Evolutionary conservation across 2,113 vertebrate species (phyloP).

Genomic region (Centropus unirufus): DNA sequence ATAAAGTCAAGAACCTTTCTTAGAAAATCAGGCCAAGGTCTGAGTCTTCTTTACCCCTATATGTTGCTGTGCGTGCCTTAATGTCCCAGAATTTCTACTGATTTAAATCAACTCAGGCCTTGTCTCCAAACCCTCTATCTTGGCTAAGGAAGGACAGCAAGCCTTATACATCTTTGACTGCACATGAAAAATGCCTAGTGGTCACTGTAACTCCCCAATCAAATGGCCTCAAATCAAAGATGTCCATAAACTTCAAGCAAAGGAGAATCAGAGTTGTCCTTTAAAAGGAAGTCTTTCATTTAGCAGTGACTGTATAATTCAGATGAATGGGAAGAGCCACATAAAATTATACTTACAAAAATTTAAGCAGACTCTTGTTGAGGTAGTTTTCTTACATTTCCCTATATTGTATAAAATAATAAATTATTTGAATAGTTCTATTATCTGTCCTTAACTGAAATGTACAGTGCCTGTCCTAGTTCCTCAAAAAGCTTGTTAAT

Average conservation of each 20-base stretch:
- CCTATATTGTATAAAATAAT: slow-evolving; percentile 78
- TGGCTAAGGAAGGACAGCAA: slow-evolving; percentile 12
- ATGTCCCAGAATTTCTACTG: neutral
- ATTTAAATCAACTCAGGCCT: slow-evolving; percentile 10
- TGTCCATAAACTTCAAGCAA: slow-evolving; percentile 25
- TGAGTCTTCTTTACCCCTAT: neutral
- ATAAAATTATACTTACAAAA: slow-evolving; percentile 60
- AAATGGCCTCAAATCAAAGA: slow-evolving; percentile 20
- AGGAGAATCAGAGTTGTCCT: slow-evolving; percentile 34
- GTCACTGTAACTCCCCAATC: neutral
- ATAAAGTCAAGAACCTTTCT: neutral
- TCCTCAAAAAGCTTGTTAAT: slow-evolving; percentile 90
- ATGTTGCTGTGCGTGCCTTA: neutral
- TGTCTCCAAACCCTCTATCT: slow-evolving; percentile 19
- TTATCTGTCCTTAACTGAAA: slow-evolving; percentile 84
- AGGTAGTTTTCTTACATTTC: slow-evolving; percentile 76
- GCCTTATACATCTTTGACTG: neutral
- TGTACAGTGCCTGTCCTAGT: slow-evolving; percentile 81
- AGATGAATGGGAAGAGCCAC: slow-evolving; percentile 43
- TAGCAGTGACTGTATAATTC: slow-evolving; percentile 35
- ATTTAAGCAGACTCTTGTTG: slow-evolving; percentile 70
- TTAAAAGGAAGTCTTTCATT: slow-evolving; percentile 49
- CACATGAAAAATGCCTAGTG: neutral
- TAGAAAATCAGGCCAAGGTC: neutral
- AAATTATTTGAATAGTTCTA: slow-evolving; percentile 83